A percentile compares a stretch with the other conserved stretches of the same genome.
phyloP scores from a whole-genome alignment of 2,888 invertebrate species.

The Julus scandinavius region DNA sequence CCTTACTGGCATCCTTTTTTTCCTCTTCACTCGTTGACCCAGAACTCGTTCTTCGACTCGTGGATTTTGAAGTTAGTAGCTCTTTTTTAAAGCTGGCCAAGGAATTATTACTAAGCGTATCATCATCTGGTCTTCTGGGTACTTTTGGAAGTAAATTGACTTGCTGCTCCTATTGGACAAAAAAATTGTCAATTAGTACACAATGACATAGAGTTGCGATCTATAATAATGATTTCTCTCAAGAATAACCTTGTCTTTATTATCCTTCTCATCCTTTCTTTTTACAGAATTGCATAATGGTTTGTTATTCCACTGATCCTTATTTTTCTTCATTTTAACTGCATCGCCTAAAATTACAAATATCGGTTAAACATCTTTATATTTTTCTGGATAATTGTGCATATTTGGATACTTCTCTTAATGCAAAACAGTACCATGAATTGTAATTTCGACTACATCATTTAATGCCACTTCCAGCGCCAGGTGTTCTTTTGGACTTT shows the following conservation, averaged over 20 bases:
- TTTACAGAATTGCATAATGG: slow-evolving; percentile 58
- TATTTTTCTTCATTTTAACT: slow-evolving; percentile 60
- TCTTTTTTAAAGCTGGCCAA: slow-evolving; percentile 80
- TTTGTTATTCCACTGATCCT: slow-evolving; percentile 59
- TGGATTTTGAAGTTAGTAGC: slow-evolving; percentile 53
- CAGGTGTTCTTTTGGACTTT: slow-evolving; percentile 78
- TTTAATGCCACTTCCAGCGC: slow-evolving; percentile 91
- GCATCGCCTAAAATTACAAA: slow-evolving; percentile 72
- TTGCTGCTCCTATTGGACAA: slow-evolving; percentile 74
- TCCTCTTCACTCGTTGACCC: slow-evolving; percentile 78
- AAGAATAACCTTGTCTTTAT: slow-evolving; percentile 59
- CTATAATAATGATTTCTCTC: not conserved
- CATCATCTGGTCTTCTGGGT: slow-evolving; percentile 73
- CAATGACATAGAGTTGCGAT: slow-evolving; percentile 9
- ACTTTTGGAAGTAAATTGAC: slow-evolving; percentile 75
- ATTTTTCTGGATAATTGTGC: not conserved
- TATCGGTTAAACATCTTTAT: not conserved
- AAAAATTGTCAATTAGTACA: not conserved
- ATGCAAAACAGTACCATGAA: slow-evolving; percentile 73
- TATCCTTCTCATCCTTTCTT: slow-evolving; percentile 60
- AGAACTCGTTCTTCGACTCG: slow-evolving; percentile 78
- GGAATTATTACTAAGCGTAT: slow-evolving; percentile 81
- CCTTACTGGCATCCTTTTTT: slow-evolving; percentile 89
- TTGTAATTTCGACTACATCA: slow-evolving; percentile 92
- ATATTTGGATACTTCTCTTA: not conserved